These are phyloP conservation scores for Syngnathus typhle DNA, from an alignment of 2,113 vertebrate genomes.

Conservation along the genomic window DNA sequence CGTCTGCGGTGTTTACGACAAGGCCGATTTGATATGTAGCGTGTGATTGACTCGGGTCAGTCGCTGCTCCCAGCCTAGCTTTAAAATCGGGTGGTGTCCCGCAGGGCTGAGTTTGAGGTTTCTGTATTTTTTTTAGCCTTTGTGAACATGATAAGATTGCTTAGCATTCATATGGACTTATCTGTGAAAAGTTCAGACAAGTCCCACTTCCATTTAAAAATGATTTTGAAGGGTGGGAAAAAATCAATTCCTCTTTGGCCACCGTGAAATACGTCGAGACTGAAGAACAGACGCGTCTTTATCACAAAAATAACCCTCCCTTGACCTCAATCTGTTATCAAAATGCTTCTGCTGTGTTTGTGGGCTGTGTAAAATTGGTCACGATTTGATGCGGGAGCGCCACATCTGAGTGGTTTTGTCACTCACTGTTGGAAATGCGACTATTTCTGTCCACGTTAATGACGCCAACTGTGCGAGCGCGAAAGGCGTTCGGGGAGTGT, in stretches of 20 bases:
- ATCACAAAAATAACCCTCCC: conserved; percentile 4
- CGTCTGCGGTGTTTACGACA: conserved; percentile 36
- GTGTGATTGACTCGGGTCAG: conserved; percentile 4
- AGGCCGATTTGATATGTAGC: conserved; percentile 10
- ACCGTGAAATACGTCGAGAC: background rate
- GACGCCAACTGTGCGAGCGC: conserved; percentile 36
- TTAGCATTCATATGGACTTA: background rate
- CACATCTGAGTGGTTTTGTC: conserved; percentile 22
- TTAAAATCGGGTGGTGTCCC: conserved; percentile 3
- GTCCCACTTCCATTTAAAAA: background rate
- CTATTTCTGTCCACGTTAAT: conserved; percentile 45
- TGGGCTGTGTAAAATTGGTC: background rate
- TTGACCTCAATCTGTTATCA: background rate
- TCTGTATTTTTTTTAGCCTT: background rate
- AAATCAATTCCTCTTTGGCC: background rate
- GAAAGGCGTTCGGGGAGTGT: conserved; percentile 21
- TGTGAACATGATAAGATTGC: background rate
- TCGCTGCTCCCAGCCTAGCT: background rate
- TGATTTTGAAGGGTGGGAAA: background rate
- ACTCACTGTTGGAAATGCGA: conserved; percentile 42
- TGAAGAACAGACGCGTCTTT: background rate
- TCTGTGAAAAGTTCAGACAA: background rate
- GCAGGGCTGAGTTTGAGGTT: background rate
- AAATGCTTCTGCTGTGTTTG: conserved; percentile 1
- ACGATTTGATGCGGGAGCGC: conserved; percentile 9